phyloP scores from a whole-genome alignment of 2,797 vertebrate genomes.

The Mallotus villosus region DNA sequence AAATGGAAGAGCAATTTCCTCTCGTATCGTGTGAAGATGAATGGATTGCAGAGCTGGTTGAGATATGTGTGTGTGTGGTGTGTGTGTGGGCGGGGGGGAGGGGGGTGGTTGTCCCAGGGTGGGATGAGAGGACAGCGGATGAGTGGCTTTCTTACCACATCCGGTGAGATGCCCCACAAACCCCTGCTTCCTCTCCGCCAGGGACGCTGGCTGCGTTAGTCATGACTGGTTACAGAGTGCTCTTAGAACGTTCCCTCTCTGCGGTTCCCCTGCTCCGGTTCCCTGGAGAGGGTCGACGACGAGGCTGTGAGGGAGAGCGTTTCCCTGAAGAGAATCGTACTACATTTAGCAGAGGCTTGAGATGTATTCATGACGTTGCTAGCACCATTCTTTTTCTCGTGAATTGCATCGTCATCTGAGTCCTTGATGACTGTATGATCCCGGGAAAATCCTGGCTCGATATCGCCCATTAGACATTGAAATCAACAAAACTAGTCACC shows the following conservation, averaged over 20 bases:
- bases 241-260: conserved; percentile 1
- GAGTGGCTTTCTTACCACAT: conserved; percentile 9
- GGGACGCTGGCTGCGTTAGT: not conserved
- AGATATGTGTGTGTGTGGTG: no score
- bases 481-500: not conserved
- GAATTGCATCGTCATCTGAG: no score
- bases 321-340: not conserved
- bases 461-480: not conserved
- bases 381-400: no score
- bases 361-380: not conserved
- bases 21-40: no score
- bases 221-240: not conserved
- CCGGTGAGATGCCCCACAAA: conserved; percentile 13
- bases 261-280: not conserved
- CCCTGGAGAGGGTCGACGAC: conserved; percentile 6
- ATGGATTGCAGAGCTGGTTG: no score
- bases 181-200: conserved; percentile 3
- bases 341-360: not conserved
- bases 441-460: not conserved
- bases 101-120: not conserved
- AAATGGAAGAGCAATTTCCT: no score
- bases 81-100: not conserved
- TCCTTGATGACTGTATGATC: no score
- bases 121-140: conserved; percentile 4
- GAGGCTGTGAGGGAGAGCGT: conserved; percentile 17